phyloP scores from a whole-genome alignment of 2,888 invertebrate genomes.

The Eilema sororculum region DNA sequence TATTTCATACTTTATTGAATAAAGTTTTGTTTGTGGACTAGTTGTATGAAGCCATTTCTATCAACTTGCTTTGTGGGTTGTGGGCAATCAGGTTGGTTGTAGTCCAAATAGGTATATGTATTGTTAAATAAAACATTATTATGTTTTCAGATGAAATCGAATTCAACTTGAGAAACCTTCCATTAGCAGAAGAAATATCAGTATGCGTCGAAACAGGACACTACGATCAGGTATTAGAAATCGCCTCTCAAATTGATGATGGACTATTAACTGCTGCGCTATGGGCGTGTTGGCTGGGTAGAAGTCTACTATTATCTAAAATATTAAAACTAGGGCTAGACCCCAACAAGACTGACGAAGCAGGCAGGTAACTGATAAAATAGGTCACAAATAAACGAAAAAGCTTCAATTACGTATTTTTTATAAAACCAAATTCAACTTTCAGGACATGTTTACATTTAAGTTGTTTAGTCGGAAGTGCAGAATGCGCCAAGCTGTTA shows the following conservation, averaged over 20 bases:
- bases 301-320: constrained; percentile 82
- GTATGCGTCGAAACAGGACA: constrained; percentile 75
- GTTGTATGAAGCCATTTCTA: neutral
- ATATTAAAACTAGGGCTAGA: constrained; percentile 87
- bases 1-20: neutral
- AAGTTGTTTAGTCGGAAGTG: constrained; percentile 92
- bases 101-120: neutral
- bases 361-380: constrained; percentile 86
- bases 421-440: constrained; percentile 25
- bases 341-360: constrained; percentile 89
- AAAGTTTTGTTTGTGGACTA: neutral
- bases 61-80: neutral
- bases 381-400: neutral
- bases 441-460: constrained; percentile 89
- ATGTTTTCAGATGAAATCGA: constrained; percentile 76
- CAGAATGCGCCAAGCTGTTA: constrained; percentile 90
- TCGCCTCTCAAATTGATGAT: constrained; percentile 61
- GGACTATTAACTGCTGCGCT: constrained; percentile 84
- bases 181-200: constrained; percentile 80
- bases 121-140: neutral
- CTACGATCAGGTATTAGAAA: constrained; percentile 76
- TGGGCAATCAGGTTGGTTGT: neutral
- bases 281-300: constrained; percentile 88
- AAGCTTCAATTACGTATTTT: neutral
- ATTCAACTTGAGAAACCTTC: constrained; percentile 71